phyloP scores from a whole-genome alignment of 2,888 invertebrate species.

The Torymus aiolomorphi region DNA sequence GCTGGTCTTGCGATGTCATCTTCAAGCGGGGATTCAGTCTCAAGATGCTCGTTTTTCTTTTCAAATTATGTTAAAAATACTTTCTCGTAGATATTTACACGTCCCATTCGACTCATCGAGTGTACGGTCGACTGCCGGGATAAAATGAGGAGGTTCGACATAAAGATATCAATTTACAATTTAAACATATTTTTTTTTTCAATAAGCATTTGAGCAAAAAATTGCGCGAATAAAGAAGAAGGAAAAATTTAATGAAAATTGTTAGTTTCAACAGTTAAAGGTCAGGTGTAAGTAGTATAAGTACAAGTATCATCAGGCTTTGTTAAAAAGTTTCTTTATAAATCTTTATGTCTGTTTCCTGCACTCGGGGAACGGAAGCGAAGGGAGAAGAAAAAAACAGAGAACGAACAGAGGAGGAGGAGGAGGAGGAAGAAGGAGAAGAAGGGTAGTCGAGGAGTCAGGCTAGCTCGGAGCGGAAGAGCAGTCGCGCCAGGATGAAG shows the following conservation, averaged over 20 bases:
- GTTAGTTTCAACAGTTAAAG: background rate
- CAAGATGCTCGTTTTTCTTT: too few relatives aligned
- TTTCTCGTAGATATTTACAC: too few relatives aligned
- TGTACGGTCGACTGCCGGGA: conserved; percentile 5
- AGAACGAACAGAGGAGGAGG: background rate
- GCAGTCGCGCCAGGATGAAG: conserved; percentile 66
- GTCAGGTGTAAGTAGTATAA: conserved; percentile 46
- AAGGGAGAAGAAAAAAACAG: background rate
- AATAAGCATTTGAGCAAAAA: too few relatives aligned
- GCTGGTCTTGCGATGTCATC: background rate
- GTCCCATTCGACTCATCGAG: conserved; percentile 46
- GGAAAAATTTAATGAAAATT: too few relatives aligned
- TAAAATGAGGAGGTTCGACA: background rate
- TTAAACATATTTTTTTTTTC: background rate
- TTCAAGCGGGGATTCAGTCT: too few relatives aligned
- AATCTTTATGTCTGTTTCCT: conserved; percentile 15
- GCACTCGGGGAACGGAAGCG: background rate
- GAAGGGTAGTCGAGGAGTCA: background rate
- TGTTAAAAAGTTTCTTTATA: background rate
- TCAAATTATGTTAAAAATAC: too few relatives aligned
- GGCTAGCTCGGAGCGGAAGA: background rate
- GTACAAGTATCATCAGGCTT: conserved; percentile 43
- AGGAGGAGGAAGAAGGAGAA: background rate
- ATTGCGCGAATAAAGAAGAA: too few relatives aligned
- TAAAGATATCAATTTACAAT: background rate